Evolutionary conservation across 2,888 invertebrate species (phyloP), one percentile per base, ranked within the genome.

Genomic region (Taphrorychus bicolor): DNA sequence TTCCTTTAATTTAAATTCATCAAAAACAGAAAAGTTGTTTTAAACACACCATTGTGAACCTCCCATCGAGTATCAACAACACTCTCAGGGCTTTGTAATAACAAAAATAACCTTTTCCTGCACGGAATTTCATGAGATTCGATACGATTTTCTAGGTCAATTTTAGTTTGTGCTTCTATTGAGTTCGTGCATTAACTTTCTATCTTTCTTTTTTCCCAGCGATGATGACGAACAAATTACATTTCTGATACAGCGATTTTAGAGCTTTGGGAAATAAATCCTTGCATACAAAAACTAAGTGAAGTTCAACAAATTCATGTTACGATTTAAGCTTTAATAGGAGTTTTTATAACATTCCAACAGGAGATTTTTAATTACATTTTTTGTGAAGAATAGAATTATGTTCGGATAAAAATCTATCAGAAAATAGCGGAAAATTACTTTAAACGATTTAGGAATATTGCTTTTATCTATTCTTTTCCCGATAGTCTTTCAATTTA

Each of bases 401-500:
- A 2, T 45, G 32, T 32, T 32, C 1, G 32, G 32, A 32, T 32
- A 32, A 32, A 32, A 32, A 32, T 32, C 11, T 32, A 32, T 32
- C 32, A 1, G 32, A 32, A 32, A 32, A 32, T 32, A 32, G 11
- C 32, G 32, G 32, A 32, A 32, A 32, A 32, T 32, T 32, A 32
- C 32, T 9, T 32, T 11, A 32, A 32, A 32, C 32, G 32, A 32
- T 32, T 32, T 32, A 32, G 32, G 32, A 32, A 32, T 32, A 32
- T 32, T 9, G 32, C 32, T 32, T 32, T 32, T 32, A 32, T 32
- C 32, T 32, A 32, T 32, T 32, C 32, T n/a, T 32, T 32, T 9
- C 9, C 32, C 45, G 45, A 45, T 45, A 45, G 14, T 17, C 45
- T 45, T 14, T 45, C 45, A 17, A 45, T 45, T 45, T 45, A 45